These are phyloP conservation scores for Illadopsis cleaveri DNA, from an alignment of 2,113 vertebrate species.

Conservation along the genomic window DNA sequence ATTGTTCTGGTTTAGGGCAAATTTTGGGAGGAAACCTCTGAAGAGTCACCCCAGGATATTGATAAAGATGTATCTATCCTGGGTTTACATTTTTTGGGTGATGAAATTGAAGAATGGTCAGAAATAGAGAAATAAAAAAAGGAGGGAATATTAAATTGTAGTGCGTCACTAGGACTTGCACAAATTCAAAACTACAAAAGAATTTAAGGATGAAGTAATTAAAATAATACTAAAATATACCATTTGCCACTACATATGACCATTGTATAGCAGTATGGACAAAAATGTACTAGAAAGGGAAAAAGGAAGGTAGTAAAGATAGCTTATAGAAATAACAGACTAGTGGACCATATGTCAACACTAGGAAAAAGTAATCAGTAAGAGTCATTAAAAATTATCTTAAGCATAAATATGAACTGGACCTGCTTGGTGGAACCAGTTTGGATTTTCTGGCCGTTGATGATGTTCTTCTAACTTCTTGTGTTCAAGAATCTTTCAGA, in stretches of 20 bases:
- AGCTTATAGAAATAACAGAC: neutral
- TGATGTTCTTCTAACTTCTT: neutral
- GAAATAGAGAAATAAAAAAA: neutral
- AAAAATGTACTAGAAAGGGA: neutral
- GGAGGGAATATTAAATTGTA: neutral
- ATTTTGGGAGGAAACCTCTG: neutral
- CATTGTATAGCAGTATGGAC: neutral
- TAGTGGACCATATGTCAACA: neutral
- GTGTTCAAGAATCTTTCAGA: neutral
- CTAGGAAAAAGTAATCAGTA: neutral
- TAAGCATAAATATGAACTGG: neutral
- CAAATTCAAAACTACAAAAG: neutral
- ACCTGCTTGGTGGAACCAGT: neutral
- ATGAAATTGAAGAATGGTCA: neutral
- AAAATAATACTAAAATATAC: neutral
- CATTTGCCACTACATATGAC: neutral
- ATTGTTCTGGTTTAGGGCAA: neutral
- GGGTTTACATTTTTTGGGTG: neutral
- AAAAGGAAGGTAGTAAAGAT: neutral
- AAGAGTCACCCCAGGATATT: neutral
- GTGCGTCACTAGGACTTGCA: neutral
- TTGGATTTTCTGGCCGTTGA: neutral
- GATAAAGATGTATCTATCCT: neutral
- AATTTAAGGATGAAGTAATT: neutral
- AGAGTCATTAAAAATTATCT: neutral